These are phyloP conservation scores for Cyphomyrus discorhynchus DNA, from an alignment of 2,113 vertebrate species.

Conservation along the genomic window DNA sequence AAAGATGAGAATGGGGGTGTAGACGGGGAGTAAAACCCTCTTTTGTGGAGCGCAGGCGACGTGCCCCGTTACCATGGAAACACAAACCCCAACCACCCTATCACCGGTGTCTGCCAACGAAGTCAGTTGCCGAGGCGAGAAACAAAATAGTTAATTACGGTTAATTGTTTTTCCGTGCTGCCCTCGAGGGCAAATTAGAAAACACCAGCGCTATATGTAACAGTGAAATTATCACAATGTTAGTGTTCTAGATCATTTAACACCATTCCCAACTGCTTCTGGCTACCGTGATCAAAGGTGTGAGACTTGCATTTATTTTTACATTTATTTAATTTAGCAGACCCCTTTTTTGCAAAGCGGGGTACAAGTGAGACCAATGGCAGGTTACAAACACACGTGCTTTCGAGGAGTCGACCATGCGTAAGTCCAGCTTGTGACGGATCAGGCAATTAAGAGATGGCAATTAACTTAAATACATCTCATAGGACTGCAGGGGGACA, in stretches of 20 bases:
- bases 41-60: background rate
- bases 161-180: conserved; percentile 3
- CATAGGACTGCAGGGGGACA: background rate
- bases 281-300: background rate
- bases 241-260: background rate
- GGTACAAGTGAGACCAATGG: background rate
- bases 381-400: background rate
- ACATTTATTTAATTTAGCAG: background rate
- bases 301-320: background rate
- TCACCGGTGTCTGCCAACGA: background rate
- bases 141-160: background rate
- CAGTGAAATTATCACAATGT: background rate
- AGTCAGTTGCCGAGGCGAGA: background rate
- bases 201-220: background rate
- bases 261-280: background rate
- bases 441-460: background rate
- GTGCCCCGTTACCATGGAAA: conserved; percentile 9
- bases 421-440: background rate
- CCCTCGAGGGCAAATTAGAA: conserved; percentile 7
- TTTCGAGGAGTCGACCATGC: background rate
- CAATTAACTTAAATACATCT: background rate
- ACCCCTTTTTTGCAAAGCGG: background rate
- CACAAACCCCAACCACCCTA: background rate
- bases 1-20: background rate
- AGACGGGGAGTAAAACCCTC: background rate